These are phyloP conservation scores for Pempheris klunzingeri DNA, from an alignment of 2,797 vertebrate genomes.

Conservation along the genomic window DNA sequence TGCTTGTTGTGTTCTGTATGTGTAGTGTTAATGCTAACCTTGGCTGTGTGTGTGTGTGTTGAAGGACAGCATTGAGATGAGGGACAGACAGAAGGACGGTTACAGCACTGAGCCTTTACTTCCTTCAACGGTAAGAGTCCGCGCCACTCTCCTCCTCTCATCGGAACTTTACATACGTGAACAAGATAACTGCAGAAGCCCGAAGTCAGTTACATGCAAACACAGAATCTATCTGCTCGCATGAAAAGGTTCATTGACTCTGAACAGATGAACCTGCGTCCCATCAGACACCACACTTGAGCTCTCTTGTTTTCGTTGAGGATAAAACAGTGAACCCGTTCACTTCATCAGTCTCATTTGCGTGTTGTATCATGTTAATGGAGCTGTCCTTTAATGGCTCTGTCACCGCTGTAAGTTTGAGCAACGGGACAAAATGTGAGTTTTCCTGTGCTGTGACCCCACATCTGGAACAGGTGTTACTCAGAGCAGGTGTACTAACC, in stretches of 20 bases:
- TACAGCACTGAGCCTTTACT: slow-evolving; percentile 44
- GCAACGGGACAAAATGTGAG: neutral
- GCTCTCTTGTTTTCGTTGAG: neutral
- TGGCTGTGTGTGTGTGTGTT: slow-evolving; percentile 37
- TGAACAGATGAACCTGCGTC: neutral
- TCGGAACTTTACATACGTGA: neutral
- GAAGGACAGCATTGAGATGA: slow-evolving; percentile 61
- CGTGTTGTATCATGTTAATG: neutral
- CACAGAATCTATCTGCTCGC: neutral
- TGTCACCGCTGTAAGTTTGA: neutral
- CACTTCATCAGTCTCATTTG: neutral
- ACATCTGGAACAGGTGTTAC: neutral
- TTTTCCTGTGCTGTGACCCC: neutral
- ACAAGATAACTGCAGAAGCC: slow-evolving; percentile 2
- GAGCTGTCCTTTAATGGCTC: neutral
- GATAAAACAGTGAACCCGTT: neutral
- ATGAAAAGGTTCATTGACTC: slow-evolving; percentile 19
- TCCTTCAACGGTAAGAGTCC: slow-evolving; percentile 53
- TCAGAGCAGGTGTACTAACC: neutral
- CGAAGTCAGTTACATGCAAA: slow-evolving; percentile 39
- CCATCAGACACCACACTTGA: neutral
- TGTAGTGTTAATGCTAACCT: neutral
- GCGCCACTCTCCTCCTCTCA: neutral
- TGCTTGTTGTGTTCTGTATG: neutral
- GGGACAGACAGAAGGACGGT: neutral